Evolutionary conservation across 2,888 invertebrate species (phyloP), one percentile per base, ranked within the genome.

Genomic region (Trilocha varians): DNA sequence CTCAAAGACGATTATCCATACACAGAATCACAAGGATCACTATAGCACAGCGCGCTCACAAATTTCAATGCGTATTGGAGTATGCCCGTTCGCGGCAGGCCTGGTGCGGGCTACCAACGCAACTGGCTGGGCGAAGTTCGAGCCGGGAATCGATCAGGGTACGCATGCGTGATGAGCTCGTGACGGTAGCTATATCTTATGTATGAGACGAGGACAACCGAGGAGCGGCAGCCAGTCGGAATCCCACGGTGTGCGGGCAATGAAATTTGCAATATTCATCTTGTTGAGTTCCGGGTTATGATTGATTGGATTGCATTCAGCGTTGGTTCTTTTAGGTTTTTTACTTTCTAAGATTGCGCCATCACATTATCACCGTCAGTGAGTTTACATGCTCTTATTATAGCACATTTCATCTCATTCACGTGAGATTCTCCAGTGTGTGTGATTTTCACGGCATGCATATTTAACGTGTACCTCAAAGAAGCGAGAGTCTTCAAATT

Each of bases 111-210:
- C 56, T 57, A 57, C 59, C 56, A 59, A 58, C 70, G 66, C 67
- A 70, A 82, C 83, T 78, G 79, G 65, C 78, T 65, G 70, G 56
- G 78, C 76, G 56, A 55, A 62, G 67, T 68, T 72, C 64, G 59
- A 65, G 50, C 48, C 47, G 42, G 54, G 57, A 69, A 83, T 85
- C 84, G 82, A 83, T 84, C 62, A 72, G 32, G 59, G 54, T 74
- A 78, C 85, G 85, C 85, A 78, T 66, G 75, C 67, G 62, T 64
- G 55, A 41, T 70, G 65, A 53, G 55, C 52, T 69, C 78, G 73
- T 70, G 74, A 71, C 61, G 57, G 62, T 58, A 65, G 67, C 69
- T 72, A 82, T 83, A 78, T 80, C 82, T 84, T 83, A 82, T 84
- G 80, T 83, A 83, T 83, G 80, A 78, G 72, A 75, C 16, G 41